Evolutionary conservation across 2,797 vertebrate species (phyloP).

Genomic region (Xiphorhynchus erythropygius): DNA sequence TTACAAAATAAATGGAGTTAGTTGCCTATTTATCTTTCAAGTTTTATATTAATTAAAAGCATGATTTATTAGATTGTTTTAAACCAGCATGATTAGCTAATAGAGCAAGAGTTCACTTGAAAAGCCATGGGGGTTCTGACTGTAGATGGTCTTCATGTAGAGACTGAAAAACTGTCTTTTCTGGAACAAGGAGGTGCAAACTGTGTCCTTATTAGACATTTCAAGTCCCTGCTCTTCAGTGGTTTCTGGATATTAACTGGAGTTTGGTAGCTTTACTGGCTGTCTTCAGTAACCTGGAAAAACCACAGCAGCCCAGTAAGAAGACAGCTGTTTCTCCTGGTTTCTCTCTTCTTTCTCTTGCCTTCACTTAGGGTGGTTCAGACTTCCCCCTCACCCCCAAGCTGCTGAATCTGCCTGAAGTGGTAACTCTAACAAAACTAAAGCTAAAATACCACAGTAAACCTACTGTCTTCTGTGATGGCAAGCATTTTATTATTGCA

Average conservation of each 20-base stretch:
- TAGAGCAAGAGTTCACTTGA: too few relatives aligned
- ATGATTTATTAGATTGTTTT: too few relatives aligned
- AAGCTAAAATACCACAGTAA: not conserved
- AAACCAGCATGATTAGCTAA: too few relatives aligned
- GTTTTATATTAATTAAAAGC: too few relatives aligned
- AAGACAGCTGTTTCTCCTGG: not conserved
- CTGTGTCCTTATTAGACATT: too few relatives aligned
- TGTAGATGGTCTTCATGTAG: too few relatives aligned
- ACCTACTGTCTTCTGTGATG: not conserved
- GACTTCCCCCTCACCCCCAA: not conserved
- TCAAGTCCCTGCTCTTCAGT: not conserved
- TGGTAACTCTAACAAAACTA: not conserved
- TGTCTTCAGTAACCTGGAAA: not conserved
- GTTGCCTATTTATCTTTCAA: too few relatives aligned
- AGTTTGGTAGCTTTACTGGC: not conserved
- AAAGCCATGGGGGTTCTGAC: too few relatives aligned
- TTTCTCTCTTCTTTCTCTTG: not conserved
- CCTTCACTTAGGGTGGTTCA: not conserved
- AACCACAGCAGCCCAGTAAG: not conserved
- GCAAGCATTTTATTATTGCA: slow-evolving; percentile 17
- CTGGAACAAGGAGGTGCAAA: too few relatives aligned
- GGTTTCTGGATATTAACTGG: not conserved
- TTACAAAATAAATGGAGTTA: too few relatives aligned
- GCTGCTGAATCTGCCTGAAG: not conserved
- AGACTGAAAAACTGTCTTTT: too few relatives aligned